These are phyloP conservation scores for Euwallacea fornicatus DNA, from an alignment of 1,140 invertebrate species.

Conservation along the genomic window DNA sequence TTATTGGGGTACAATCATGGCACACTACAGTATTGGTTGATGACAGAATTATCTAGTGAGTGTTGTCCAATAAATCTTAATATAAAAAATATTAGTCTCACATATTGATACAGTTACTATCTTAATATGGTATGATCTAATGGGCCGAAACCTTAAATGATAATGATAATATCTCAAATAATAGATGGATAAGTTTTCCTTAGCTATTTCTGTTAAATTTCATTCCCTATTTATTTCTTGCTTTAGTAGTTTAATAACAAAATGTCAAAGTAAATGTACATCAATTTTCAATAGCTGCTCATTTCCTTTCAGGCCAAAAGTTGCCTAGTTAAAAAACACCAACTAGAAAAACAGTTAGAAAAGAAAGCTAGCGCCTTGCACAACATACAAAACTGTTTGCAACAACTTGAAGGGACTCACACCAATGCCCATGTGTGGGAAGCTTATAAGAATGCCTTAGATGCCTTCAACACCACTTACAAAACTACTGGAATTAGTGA, in stretches of 20 bases:
- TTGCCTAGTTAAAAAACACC: constrained; percentile 53
- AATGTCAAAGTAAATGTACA: not conserved
- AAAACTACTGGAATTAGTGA: constrained; percentile 52
- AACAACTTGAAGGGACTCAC: constrained; percentile 51
- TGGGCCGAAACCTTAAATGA: no score
- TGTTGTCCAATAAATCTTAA: no score
- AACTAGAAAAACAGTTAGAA: constrained; percentile 52
- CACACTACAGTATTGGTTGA: no score
- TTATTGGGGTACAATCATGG: no score
- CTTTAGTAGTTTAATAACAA: not conserved
- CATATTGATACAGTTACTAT: no score
- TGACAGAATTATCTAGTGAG: no score
- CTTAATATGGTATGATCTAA: no score
- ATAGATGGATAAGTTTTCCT: no score
- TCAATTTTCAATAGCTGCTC: not conserved
- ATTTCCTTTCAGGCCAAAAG: constrained; percentile 51
- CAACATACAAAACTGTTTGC: constrained; percentile 53
- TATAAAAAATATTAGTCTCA: no score
- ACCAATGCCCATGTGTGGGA: constrained; percentile 52
- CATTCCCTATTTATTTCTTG: not conserved
- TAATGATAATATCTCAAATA: no score
- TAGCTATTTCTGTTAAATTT: no score
- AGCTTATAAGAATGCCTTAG: constrained; percentile 53
- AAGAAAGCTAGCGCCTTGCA: constrained; percentile 52
- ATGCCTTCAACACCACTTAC: constrained; percentile 51